These are phyloP conservation scores for Suricata suricatta DNA, from an alignment of 2,113 vertebrate species.

Conservation along the genomic window DNA sequence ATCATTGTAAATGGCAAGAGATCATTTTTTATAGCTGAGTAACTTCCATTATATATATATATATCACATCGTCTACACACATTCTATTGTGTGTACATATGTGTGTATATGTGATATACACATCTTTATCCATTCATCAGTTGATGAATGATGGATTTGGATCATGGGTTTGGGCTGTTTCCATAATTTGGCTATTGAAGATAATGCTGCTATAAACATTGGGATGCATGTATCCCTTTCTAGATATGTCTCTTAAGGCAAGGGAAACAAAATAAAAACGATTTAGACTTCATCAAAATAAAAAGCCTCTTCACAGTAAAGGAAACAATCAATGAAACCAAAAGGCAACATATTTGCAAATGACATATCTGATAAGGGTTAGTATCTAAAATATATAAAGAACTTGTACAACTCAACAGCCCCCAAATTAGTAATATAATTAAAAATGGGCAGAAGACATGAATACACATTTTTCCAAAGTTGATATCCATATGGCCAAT, in stretches of 20 bases:
- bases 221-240: not conserved
- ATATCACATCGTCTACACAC: too few species aligned
- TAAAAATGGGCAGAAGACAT: not conserved
- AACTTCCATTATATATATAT: too few species aligned
- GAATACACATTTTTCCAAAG: not conserved
- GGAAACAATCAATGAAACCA: not conserved
- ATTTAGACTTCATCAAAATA: not conserved
- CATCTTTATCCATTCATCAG: not conserved
- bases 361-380: not conserved
- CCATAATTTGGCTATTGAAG: not conserved
- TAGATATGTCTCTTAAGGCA: not conserved
- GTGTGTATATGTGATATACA: too few species aligned
- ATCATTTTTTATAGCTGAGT: too few species aligned
- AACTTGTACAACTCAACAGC: not conserved
- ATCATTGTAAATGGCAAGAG: too few species aligned
- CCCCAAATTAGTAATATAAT: not conserved
- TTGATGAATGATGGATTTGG: not conserved
- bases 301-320: not conserved
- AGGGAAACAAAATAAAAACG: not conserved
- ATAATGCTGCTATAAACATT: not conserved
- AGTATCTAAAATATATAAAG: not conserved
- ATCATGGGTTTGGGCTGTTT: not conserved
- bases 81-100: too few species aligned
- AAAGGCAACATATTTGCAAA: not conserved
- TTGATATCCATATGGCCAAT: not conserved